Evolutionary conservation across 2,888 invertebrate genomes (phyloP), one percentile per base, ranked within the genome.

Genomic region (Dasysyrphus tricinctus): DNA sequence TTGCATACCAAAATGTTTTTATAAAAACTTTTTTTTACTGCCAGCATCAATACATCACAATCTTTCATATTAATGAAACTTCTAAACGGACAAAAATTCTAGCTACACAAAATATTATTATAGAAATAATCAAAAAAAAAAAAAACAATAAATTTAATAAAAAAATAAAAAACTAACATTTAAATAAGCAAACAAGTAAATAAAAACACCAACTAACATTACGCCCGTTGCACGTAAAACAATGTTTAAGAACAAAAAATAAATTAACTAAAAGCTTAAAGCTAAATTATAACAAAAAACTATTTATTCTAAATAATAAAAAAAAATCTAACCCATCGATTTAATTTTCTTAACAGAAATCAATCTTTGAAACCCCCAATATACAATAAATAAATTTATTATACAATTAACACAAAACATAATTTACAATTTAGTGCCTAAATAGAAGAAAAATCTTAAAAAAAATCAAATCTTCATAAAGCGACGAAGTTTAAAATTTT

Each of bases 361-460:
- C 42, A 79, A 74, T 65, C 51, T 72, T 63, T 44, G 19, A 74
- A 70, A 54, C n/a, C 12, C 14, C 34, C 19, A 69, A 69, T 16
- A 44, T 14, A 83, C n/a, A 59, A 63, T 4, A 69, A 65, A 42
- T 54, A 34, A 49, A 11, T 37, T 69, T 39, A 54, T 37, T 49
- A 54, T 14, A 54, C 2, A 39, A 29, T 54, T 54, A 54, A 69
- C 67, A 80, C 74, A 54, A 12, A 61, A 74, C 39, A 59, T 49
- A 61, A 14, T 79, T 85, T 72, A 73, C 59, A 81, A 86, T 82
- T 78, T 82, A 82, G 86, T 82, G 86, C 86, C 86, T 86, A 44
- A 78, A 78, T 61, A 16, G 70, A 72, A 37, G 32, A 51, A 8
- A 51, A 72, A 24, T 2, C 24, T 32, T 14, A 54, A 39, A 29